These are phyloP conservation scores for Fregetta grallaria DNA, from an alignment of 2,113 vertebrate species.

Conservation along the genomic window DNA sequence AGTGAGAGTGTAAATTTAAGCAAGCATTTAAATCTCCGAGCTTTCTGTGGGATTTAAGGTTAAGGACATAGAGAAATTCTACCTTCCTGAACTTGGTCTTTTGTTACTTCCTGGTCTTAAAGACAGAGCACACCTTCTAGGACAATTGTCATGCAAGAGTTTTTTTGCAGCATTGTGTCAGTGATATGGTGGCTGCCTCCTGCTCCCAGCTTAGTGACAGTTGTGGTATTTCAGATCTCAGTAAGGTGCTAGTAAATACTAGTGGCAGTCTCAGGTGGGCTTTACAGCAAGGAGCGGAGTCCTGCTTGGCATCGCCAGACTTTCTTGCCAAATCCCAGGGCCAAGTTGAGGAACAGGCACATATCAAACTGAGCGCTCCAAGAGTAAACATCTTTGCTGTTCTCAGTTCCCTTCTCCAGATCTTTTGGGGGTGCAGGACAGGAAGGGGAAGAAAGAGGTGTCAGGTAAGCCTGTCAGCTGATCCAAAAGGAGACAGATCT, in stretches of 20 bases:
- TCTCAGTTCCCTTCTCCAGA: neutral
- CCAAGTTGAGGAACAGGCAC: neutral
- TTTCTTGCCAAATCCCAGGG: neutral
- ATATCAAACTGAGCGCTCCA: neutral
- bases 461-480: neutral
- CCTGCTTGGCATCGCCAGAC: neutral
- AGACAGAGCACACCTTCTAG: neutral
- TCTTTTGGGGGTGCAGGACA: neutral
- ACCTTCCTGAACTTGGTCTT: neutral
- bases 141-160: neutral
- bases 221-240: neutral
- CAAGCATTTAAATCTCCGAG: neutral
- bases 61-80: neutral
- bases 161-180: neutral
- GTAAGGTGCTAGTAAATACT: neutral
- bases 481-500: neutral
- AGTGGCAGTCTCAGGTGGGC: neutral
- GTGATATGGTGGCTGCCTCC: neutral
- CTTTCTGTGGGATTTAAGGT: neutral
- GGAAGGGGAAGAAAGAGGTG: neutral
- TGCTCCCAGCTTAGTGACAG: neutral
- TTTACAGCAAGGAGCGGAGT: neutral
- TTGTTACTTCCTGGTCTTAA: neutral
- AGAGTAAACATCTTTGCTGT: neutral
- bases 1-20: neutral